Base-by-base conservation (phyloP, 2,113 vertebrate genomes). In the Elachura formosa region DNA sequence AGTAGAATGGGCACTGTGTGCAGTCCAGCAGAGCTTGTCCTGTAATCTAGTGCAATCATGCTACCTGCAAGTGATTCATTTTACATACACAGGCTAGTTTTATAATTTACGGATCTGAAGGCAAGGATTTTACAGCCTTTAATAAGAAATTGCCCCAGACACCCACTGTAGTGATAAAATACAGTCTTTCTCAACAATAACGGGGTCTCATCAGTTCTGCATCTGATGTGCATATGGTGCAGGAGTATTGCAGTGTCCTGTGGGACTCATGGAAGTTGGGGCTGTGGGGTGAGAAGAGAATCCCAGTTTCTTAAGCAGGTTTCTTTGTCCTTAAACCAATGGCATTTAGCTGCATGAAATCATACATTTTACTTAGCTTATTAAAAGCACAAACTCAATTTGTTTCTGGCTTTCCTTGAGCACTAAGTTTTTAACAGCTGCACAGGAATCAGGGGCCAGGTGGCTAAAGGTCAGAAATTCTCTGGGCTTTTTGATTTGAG, bases 401-500 rank as follows among this genome's bases (percentile, higher is more conserved):
- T 63, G 28, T 84, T 74, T 71, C 33, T 83, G n/a, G 1, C 76
- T 74, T 87, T 49, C 38, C 54, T 45, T 28, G 48, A 77, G 59
- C 71, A 18, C 73, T 46, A 69, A 63, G 49, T 91, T 90, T 92
- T 93, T 95, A 96, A 93, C 93, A 87, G 58, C 78, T 85, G 67
- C 68, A 89, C 48, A 34, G 87, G 58, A 79, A 79, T 68, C 26
- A 73, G 61, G 36, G 58, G 20, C 40, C 56, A 69, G 51, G 56
- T 93, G 69, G 78, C 64, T 90, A 62, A 41, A 92, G 82, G 58
- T 36, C 55, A 61, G 75, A n/a, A 72, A 28, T 90, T 76, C 34
- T 92, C 34, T 92, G 90, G 81, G 92, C 77, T 96, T 93, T 97
- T 90, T 96, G 81, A 21, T 92, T 82, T 84, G 95, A 96, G 96